Conservation (phyloP, 2,888 invertebrate species). For the Dione vanillae region DNA sequence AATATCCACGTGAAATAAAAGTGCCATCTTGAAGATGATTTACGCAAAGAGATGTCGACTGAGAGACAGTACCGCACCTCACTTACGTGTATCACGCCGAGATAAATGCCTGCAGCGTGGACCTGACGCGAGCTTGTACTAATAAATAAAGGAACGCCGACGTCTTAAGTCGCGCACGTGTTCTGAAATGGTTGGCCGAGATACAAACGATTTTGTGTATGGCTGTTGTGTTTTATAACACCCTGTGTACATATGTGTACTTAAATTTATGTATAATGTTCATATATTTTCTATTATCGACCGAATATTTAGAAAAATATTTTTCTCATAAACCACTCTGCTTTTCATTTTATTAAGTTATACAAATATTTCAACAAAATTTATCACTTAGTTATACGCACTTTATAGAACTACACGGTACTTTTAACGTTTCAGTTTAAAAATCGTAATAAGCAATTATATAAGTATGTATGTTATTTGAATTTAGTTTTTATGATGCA, state of each 20-base stretch:
- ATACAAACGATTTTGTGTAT: neutral
- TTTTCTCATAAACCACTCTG: too few relatives aligned
- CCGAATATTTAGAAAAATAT: too few relatives aligned
- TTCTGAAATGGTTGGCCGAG: slow-evolving; percentile 2
- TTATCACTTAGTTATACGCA: too few relatives aligned
- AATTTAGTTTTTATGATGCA: too few relatives aligned
- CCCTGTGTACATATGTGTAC: neutral
- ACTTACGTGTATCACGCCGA: slow-evolving; percentile 42
- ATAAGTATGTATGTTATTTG: too few relatives aligned
- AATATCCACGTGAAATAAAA: slow-evolving; percentile 42
- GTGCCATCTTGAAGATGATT: slow-evolving; percentile 46
- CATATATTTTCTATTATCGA: neutral
- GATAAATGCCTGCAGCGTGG: slow-evolving; percentile 46
- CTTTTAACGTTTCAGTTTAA: too few relatives aligned
- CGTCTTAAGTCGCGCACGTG: slow-evolving; percentile 20
- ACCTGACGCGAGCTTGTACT: slow-evolving; percentile 43
- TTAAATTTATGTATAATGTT: neutral
- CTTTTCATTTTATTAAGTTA: too few relatives aligned
- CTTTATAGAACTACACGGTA: too few relatives aligned
- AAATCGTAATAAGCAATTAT: too few relatives aligned
- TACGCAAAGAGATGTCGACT: slow-evolving; percentile 43
- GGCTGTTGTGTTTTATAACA: slow-evolving; percentile 3
- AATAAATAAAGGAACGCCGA: slow-evolving; percentile 42
- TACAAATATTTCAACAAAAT: too few relatives aligned
- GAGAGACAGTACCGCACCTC: slow-evolving; percentile 43